A percentile compares a stretch with the other conserved stretches of the same genome.
phyloP scores from a whole-genome alignment of 1,140 invertebrate genomes.

The Littorina saxatilis region DNA sequence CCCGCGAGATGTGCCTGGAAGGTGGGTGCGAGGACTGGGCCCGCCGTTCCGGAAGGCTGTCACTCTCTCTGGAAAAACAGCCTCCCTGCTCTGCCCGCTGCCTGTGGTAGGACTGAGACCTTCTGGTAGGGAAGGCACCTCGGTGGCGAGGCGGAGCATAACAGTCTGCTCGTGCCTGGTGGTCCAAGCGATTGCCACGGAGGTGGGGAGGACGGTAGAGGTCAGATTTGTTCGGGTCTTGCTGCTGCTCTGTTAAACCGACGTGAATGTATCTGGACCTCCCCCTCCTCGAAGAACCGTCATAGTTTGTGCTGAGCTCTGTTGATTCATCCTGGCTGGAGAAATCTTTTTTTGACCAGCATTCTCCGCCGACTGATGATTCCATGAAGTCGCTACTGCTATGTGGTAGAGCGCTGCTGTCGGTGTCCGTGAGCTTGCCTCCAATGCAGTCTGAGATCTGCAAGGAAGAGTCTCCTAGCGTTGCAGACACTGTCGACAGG shows the following conservation, averaged over 20 bases:
- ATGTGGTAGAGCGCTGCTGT: not conserved
- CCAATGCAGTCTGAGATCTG: not conserved
- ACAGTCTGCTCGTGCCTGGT: no score
- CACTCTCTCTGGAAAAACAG: no score
- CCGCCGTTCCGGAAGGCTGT: no score
- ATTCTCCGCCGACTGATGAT: not conserved
- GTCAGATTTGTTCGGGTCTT: no score
- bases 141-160: no score
- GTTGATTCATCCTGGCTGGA: not conserved
- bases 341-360: not conserved
- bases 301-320: not conserved
- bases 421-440: not conserved
- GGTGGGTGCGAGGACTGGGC: no score
- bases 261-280: conserved; percentile 17
- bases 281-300: not conserved
- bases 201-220: no score
- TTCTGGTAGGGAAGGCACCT: no score
- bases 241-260: not conserved
- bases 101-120: no score
- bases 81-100: no score
- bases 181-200: no score
- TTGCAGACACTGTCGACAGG: not conserved
- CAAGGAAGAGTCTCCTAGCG: not conserved
- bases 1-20: no score
- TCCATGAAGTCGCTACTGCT: not conserved